phyloP scores from a whole-genome alignment of 2,888 invertebrate species.

The Xestia ashworthii region DNA sequence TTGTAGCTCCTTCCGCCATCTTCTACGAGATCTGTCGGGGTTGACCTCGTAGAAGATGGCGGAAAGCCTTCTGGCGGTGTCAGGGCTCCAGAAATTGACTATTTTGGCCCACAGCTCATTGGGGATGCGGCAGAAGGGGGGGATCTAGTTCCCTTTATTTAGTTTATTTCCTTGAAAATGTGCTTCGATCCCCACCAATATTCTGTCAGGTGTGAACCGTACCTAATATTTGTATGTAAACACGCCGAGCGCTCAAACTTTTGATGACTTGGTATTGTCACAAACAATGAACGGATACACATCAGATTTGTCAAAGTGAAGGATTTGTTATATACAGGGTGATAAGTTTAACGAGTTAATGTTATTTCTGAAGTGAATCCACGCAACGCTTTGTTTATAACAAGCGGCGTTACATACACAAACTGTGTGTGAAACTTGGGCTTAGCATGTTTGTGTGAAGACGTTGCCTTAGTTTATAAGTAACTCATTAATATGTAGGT shows the following conservation, averaged over 20 bases:
- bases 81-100: too few relatives aligned
- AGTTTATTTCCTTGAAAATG: background rate
- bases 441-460: constrained; percentile 24
- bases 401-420: constrained; percentile 57
- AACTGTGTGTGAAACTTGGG: constrained; percentile 54
- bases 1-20: too few relatives aligned
- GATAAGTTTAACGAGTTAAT: constrained; percentile 73
- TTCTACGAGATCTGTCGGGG: too few relatives aligned
- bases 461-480: constrained; percentile 32
- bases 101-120: too few relatives aligned
- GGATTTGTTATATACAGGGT: constrained; percentile 72
- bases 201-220: constrained; percentile 8
- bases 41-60: too few relatives aligned
- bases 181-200: background rate
- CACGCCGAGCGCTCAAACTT: constrained; percentile 46
- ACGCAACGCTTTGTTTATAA: constrained; percentile 66
- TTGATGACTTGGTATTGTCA: constrained; percentile 59
- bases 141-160: background rate
- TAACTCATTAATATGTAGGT: constrained; percentile 43
- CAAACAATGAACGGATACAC: constrained; percentile 59
- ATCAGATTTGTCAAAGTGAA: constrained; percentile 56
- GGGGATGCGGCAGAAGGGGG: too few relatives aligned
- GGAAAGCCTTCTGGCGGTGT: too few relatives aligned
- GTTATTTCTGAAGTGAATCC: constrained; percentile 74
- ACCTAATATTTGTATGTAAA: constrained; percentile 37